These are phyloP conservation scores for Falco novaeseelandiae DNA, from an alignment of 2,797 vertebrate genomes.

Conservation along the genomic window DNA sequence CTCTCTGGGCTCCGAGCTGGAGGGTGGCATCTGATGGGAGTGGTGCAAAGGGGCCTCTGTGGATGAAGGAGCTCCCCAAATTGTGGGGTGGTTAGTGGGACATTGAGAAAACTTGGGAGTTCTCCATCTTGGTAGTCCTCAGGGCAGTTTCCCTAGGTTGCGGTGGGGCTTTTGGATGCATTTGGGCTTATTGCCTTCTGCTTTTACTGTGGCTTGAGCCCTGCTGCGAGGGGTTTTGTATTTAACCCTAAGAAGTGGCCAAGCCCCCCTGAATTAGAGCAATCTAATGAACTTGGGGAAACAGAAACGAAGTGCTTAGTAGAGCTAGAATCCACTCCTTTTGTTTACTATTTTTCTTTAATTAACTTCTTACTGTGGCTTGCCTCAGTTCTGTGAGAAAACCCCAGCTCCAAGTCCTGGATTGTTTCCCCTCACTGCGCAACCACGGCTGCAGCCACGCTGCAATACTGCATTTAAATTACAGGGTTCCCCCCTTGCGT, in stretches of 20 bases:
- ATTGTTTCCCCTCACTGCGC: neutral
- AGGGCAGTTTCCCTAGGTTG: neutral
- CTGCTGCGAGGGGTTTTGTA: neutral
- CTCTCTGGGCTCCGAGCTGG: neutral
- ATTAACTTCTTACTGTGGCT: neutral
- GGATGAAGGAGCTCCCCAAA: rapidly evolving
- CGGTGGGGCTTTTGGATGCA: rapidly evolving
- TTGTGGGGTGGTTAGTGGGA: rapidly evolving
- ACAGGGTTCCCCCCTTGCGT: neutral
- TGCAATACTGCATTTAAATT: neutral
- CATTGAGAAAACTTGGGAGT: neutral
- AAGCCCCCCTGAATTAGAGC: neutral
- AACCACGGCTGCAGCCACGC: neutral
- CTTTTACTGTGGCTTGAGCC: neutral
- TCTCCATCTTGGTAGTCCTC: neutral
- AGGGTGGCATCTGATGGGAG: neutral
- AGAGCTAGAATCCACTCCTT: neutral
- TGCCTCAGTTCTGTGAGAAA: neutral
- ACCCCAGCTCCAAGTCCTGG: neutral
- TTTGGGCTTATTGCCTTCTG: neutral
- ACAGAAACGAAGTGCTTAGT: neutral
- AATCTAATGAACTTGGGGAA: neutral
- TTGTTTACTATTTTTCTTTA: neutral
- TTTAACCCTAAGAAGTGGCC: neutral
- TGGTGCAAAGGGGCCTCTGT: rapidly evolving